A percentile compares a stretch with the other conserved stretches of the same genome.
Evolutionary conservation across 2,888 invertebrate species (phyloP).

Genomic region (Folsomia candida): DNA sequence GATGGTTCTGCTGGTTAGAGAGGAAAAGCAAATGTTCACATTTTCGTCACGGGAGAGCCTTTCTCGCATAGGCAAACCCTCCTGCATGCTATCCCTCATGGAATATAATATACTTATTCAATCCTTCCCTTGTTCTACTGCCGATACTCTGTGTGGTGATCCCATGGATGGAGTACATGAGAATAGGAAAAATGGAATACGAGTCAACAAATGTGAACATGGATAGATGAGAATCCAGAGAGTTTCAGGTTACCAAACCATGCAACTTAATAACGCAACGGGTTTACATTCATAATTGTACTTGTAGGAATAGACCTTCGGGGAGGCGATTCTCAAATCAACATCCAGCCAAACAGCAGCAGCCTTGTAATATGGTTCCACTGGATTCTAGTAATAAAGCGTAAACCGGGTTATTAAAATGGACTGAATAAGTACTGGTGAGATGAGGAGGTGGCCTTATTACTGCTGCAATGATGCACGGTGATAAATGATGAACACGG

Average conservation of each 20-base stretch:
- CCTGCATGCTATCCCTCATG: background rate
- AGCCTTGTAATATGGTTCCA: background rate
- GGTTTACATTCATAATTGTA: background rate
- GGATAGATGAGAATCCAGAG: conserved; percentile 16
- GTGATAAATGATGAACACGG: no score
- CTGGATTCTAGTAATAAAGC: background rate
- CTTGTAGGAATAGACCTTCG: background rate
- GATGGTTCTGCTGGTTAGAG: conserved; percentile 19
- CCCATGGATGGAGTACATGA: background rate
- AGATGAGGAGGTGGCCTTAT: background rate
- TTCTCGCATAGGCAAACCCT: conserved; percentile 2
- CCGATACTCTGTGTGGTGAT: background rate
- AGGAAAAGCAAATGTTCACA: background rate
- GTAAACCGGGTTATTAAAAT: background rate
- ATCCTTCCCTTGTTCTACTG: conserved; percentile 5
- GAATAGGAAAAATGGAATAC: background rate
- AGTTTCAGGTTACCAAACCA: conserved; percentile 6
- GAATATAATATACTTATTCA: background rate
- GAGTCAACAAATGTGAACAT: conserved; percentile 6
- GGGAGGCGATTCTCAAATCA: conserved; percentile 1
- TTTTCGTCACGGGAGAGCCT: conserved; percentile 25
- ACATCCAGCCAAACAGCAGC: background rate
- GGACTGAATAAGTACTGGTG: background rate
- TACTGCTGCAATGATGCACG: no score
- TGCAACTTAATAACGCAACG: background rate